Evolutionary conservation across 2,888 invertebrate species (phyloP), one percentile per base, ranked within the genome.

Genomic region (Nephrotoma flavescens): DNA sequence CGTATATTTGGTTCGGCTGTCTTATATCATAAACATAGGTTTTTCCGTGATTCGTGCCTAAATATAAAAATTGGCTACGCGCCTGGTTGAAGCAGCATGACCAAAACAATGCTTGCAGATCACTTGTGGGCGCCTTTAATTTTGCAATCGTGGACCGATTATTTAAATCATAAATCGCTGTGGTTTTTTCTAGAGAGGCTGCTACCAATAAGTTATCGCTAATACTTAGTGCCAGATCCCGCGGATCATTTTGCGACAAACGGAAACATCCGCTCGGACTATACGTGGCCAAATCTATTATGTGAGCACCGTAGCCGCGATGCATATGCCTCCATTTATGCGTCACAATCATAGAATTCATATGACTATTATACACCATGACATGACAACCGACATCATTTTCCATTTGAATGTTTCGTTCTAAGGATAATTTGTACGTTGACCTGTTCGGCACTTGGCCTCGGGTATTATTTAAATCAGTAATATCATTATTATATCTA

Each of bases 11-110:
- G 0, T 92, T 91, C 0, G 93, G 92, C 89, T 93, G 94, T 41
- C 98, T 92, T 5, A 95, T 93, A 90, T 98, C 98, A 90, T 95
- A 97, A 86, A 95, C 93, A 6, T 93, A 93, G 31, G 97, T 94
- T 0, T 93, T 92, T 0, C 98, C 97, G 83, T 95, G 95, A n/a
- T 94, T 94, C 0, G 95, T 94, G 0, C 98, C 98, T 0, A 95
- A 94, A 90, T 95, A 96, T 87, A 98, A 94, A 7, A 89, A 89
- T 88, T 94, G 92, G 88, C 95, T 94, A 3, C 93, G 92, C 6
- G 94, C 92, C 1, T 92, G 91, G 89, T 96, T 96, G 95, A 98
- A 97, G 6, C 95, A 94, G 90, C 98, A 97, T 0, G 97, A 96
- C 98, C 98, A 98, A 0, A 95, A 94, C 87, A 92, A 91, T 0